Evolutionary conservation across 2,797 vertebrate genomes (phyloP).

Genomic region (Megaceryle alcyon): DNA sequence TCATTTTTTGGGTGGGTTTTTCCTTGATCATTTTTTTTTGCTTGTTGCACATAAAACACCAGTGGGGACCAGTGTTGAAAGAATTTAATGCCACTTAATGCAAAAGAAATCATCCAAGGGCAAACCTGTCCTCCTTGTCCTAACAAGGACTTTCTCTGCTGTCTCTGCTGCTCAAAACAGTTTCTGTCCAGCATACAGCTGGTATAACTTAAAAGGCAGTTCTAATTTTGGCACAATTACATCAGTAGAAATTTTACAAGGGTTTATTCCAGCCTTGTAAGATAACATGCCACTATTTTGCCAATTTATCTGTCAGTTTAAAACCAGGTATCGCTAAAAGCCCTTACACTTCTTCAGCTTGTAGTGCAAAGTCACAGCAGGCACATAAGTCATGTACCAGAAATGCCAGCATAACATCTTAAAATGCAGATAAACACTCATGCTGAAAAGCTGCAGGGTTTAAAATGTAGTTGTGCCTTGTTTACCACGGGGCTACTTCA

Average conservation of each 20-base stretch:
- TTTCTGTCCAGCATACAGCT: not conserved
- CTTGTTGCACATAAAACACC: not conserved
- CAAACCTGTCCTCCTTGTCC: not conserved
- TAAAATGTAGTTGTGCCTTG: not conserved
- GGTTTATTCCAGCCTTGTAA: not conserved
- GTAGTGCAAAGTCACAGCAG: not conserved
- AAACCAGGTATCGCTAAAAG: not conserved
- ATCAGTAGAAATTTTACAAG: conserved; percentile 4
- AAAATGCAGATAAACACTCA: not conserved
- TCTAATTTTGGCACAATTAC: not conserved
- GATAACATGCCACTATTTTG: not conserved
- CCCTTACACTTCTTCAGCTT: not conserved
- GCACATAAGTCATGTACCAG: not conserved
- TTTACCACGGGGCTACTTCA: not conserved
- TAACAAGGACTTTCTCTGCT: not conserved
- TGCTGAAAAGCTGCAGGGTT: not conserved
- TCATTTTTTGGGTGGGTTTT: not conserved
- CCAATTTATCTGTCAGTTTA: conserved; percentile 17
- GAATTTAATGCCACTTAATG: not conserved
- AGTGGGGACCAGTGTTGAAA: not conserved
- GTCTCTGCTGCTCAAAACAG: not conserved
- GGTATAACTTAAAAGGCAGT: not conserved
- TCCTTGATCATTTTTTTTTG: not conserved
- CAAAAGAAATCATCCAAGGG: not conserved
- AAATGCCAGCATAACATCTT: not conserved